A percentile compares a stretch with the other conserved stretches of the same genome.
phyloP scores from a whole-genome alignment of 2,113 vertebrate genomes.

The Clupea harengus region DNA sequence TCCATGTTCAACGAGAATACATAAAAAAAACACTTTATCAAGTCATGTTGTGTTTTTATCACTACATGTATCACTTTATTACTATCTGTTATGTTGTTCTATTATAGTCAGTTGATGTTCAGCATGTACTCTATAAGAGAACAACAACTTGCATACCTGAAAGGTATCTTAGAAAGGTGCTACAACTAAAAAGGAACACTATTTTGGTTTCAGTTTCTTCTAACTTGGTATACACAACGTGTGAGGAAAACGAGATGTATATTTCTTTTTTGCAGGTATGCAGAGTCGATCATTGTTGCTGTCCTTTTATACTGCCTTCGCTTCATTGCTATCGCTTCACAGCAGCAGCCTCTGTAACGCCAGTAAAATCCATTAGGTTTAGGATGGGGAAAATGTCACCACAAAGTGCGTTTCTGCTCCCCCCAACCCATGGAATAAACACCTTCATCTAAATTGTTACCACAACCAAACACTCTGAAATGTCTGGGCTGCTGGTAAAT shows the following conservation, averaged over 20 bases:
- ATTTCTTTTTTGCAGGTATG: not conserved
- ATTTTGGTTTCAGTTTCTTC: not conserved
- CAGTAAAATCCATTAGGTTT: not conserved
- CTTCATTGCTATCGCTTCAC: not conserved
- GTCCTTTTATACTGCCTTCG: not conserved
- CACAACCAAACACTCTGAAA: not conserved
- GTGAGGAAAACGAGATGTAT: not conserved
- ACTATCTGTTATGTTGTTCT: no score
- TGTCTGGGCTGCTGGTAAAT: not conserved
- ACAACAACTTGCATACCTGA: no score
- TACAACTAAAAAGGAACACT: not conserved
- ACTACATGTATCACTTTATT: no score
- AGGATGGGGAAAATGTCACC: not conserved
- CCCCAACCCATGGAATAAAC: not conserved
- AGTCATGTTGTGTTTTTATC: no score
- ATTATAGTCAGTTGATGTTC: no score
- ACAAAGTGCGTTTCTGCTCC: not conserved
- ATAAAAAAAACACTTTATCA: no score
- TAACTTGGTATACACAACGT: not conserved
- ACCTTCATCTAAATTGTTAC: slow-evolving; percentile 13
- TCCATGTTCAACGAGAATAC: not conserved
- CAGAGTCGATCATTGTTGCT: not conserved
- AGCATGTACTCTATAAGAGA: no score
- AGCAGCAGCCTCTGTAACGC: not conserved
- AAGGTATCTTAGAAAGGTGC: no score